Percentiles rank a stretch among this genome's conserved stretches.
phyloP scores from a whole-genome alignment of 1,140 invertebrate genomes.

The Drosophila ananassae region DNA sequence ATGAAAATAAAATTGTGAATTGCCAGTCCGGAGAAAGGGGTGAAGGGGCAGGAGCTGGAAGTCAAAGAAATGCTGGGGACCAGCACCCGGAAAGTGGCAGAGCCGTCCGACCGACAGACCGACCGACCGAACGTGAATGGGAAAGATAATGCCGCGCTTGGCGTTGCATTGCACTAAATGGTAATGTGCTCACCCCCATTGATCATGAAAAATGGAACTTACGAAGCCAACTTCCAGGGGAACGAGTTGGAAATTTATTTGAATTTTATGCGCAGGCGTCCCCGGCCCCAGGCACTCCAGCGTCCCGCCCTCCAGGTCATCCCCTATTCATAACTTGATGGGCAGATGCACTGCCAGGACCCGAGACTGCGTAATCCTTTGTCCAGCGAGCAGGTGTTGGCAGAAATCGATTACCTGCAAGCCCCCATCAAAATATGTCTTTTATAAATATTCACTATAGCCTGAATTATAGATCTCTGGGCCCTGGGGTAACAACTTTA shows the following conservation, averaged over 20 bases:
- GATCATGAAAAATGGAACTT: slow-evolving; percentile 74
- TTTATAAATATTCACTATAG: background rate
- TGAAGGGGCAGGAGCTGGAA: slow-evolving; percentile 9
- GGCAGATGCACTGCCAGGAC: slow-evolving; percentile 31
- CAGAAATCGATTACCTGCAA: slow-evolving; percentile 40
- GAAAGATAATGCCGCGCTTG: slow-evolving; percentile 29
- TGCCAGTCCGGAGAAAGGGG: slow-evolving; percentile 35
- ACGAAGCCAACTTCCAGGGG: slow-evolving; percentile 24
- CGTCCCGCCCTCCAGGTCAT: background rate
- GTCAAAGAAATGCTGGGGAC: slow-evolving; percentile 2
- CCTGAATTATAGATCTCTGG: background rate
- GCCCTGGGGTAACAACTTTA: slow-evolving; percentile 63
- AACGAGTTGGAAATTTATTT: slow-evolving; percentile 82
- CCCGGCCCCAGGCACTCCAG: slow-evolving; percentile 11
- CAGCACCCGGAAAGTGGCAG: slow-evolving; percentile 48
- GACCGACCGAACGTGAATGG: slow-evolving; percentile 41
- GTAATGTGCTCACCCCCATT: slow-evolving; percentile 59
- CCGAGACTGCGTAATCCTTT: slow-evolving; percentile 40
- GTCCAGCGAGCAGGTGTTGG: slow-evolving; percentile 41
- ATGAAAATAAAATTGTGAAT: slow-evolving; percentile 79
- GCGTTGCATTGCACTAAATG: slow-evolving; percentile 34
- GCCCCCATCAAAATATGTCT: slow-evolving; percentile 8
- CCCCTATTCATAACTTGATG: slow-evolving; percentile 18
- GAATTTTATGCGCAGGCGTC: slow-evolving; percentile 75
- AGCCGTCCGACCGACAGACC: slow-evolving; percentile 19